Evolutionary conservation across 53 echinoderm and acorn worm genomes (phyloP), one percentile per base, ranked within the genome.

Genomic region (Stichopus horrens): DNA sequence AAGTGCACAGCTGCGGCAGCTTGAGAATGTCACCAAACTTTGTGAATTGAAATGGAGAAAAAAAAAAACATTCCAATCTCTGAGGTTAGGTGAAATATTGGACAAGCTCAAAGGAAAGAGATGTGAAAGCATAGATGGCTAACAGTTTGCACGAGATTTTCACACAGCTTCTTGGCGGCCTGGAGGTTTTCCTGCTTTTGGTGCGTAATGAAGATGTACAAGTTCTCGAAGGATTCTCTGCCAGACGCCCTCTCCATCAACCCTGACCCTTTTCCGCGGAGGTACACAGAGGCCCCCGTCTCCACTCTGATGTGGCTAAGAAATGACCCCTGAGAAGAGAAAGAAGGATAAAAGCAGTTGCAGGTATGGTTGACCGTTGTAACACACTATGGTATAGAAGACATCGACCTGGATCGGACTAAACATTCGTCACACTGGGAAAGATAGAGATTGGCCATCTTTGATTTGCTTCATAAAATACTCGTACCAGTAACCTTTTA

Each of bases 161-260:
- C 95, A 90, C 97, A 97, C 0, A 97, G 88, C 84, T 97, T 97
- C 89, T 97, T 97, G 5, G 97, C 95, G n/a, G 97, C 97, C 58
- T 91, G 91, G 5, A 97, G 89, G 18, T 94, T 91, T 52, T 97
- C 97, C 63, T 92, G 87, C 73, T 95, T 95, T n/a, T 90, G 94
- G 79, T 97, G 97, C 9, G 94, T 95, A 60, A 96, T 76, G 82
- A 94, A 94, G 21, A 97, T 87, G 84, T 97, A 92, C 59, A 97
- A 78, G 55, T 94, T 94, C 90, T 97, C 97, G 91, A 97, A 97
- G 14, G 97, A 96, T 78, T 97, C 97, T 20, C 95, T 89, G 53
- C 97, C 95, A 4, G 97, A 97, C 51, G 96, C 94, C 11, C 92
- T 96, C 86, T 97, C 97, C 78, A 94, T 78, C 74, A 90, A 90